Base-by-base conservation (phyloP, 2,888 invertebrate genomes). In the Brachypterus glaber region DNA sequence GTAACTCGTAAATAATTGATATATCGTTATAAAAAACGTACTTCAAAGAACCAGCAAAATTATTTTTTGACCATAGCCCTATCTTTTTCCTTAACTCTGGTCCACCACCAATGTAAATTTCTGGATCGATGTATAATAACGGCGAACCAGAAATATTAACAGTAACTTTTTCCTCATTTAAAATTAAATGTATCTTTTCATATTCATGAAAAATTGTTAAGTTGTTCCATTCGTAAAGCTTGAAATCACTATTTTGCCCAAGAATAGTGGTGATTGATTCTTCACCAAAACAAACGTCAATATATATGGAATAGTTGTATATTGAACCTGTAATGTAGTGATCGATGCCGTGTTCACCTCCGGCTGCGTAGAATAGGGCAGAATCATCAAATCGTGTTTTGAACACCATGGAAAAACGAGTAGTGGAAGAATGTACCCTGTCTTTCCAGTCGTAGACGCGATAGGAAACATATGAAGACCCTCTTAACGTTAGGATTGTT, bases 11-110 rank as follows among this genome's bases (percentile, higher is more conserved):
- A 44, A 95, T 70, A 47, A 95, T 87, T 1, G 90, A 89, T 17
- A 90, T 81, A 57, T 91, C 90, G 62, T 93, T 92, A 66, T 89
- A 91, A 62, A 88, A 93, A 31, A 92, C 88, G 61, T 90, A 90
- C 59, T 90, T 89, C 24, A 95, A 63, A 51, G 87, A 87, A 15
- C 95, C 40, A 81, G 90, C 55, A 77, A 77, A 49, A 87, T 65
- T 64, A 46, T 66, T 66, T 17, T 54, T 54, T 1, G 66, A 66
- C 40, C 54, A 51, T 11, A 66, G 68, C 33, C 91, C 86, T 62
- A 79, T 79, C 69, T 85, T 86, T 64, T 87, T 86, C 56, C 83
- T 72, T 43, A 87, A 63, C 59, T 87, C 86, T 2, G 89, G 86
- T 3, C 66, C 66, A 14, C 66, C 66, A 2, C 90, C 91, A 48